These are phyloP conservation scores for Python bivittatus DNA, from an alignment of 2,113 vertebrate species.

Conservation along the genomic window DNA sequence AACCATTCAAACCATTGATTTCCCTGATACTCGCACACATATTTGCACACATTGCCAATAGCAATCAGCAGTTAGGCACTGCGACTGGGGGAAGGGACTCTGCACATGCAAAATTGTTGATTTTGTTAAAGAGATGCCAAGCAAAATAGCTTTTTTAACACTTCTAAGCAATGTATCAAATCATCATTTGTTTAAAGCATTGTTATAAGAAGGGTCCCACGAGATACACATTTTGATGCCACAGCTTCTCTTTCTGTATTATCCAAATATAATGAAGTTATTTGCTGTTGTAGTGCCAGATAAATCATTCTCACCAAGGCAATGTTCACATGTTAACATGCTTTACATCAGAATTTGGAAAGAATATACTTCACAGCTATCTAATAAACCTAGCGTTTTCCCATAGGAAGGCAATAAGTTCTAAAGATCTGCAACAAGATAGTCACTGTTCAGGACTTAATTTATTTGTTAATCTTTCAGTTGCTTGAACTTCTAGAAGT, in stretches of 20 bases:
- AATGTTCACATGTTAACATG: conserved; percentile 62
- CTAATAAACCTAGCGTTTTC: conserved; percentile 13
- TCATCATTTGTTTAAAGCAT: conserved; percentile 67
- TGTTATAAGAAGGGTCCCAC: conserved; percentile 54
- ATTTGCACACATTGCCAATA: conserved; percentile 15
- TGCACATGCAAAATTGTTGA: background rate
- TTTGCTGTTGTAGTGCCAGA: conserved; percentile 59
- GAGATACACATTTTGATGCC: conserved; percentile 58
- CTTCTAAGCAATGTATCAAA: conserved; percentile 67
- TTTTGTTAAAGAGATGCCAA: conserved; percentile 33
- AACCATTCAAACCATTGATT: conserved; percentile 6
- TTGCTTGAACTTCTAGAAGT: background rate
- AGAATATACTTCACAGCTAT: conserved; percentile 23
- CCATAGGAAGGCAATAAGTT: conserved; percentile 16
- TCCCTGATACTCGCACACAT: background rate
- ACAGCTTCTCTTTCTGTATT: conserved; percentile 59
- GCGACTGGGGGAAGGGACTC: background rate
- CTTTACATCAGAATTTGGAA: conserved; percentile 49
- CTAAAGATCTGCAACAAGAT: conserved; percentile 5
- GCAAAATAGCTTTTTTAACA: conserved; percentile 60
- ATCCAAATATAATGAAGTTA: conserved; percentile 71
- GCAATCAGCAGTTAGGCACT: conserved; percentile 8
- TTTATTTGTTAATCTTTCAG: conserved; percentile 19
- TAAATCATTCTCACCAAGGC: conserved; percentile 58
- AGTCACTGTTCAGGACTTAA: conserved; percentile 4